Evolutionary conservation across 2,797 vertebrate genomes (phyloP), one percentile per base, ranked within the genome.

Genomic region (Erithacus rubecula): DNA sequence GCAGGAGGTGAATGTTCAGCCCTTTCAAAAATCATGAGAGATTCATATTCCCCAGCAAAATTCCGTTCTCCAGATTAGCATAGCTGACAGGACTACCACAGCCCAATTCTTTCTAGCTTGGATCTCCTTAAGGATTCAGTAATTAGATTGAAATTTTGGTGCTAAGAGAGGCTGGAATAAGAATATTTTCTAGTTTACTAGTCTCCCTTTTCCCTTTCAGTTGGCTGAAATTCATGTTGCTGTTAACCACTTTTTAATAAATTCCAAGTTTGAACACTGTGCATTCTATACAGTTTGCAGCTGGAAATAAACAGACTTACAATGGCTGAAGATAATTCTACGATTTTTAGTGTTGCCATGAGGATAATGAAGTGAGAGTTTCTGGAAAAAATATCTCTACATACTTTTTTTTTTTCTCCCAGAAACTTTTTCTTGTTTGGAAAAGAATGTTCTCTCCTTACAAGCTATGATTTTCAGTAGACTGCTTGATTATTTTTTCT

Each of bases 351-450:
- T 82, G 6, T 68, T 97, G 92, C 97, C 94, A 92, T 20, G 70
- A 88, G 77, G 37, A 87, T 96, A 97, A 98, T 96, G 96, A 97
- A 97, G 94, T 97, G 97, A 97, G 86, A 97, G 68, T 90, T 97
- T 98, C 93, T 97, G 93, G 92, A 92, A 97, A 97, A 98, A 96
- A 68, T 78, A 75, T 93, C 46, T 94, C 22, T 87, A n/a, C 22
- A 72, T 83, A 92, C 64, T 93, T 90, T 89, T 96, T 95, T 85
- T 96, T 97, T 97, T 96, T 93, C 90, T 96, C 93, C 90, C 95
- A 97, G 96, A 56, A 6, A 0, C 29, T 37, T 93, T 87, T 93
- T 75, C 63, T 90, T 67, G 26, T 92, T 97, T 96, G 80, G 78
- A 95, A 63, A 79, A 83, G 76, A 84, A 94, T 64, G 24, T 87